phyloP scores from a whole-genome alignment of 2,113 vertebrate genomes.

The Lepus timidus region DNA sequence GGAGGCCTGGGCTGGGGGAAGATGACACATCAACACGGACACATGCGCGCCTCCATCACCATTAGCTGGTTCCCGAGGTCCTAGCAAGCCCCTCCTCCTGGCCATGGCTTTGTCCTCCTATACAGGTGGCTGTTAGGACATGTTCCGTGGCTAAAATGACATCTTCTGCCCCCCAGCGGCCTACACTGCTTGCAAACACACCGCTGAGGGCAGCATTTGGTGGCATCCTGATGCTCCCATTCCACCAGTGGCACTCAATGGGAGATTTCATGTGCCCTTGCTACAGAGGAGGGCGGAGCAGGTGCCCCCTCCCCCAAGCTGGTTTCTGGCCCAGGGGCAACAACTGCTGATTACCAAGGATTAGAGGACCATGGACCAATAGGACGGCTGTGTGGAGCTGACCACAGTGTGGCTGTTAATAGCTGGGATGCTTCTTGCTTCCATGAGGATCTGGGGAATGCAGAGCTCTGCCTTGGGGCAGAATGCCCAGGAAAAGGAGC shows the following conservation, averaged over 20 bases:
- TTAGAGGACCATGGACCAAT: not conserved
- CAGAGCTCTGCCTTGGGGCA: not conserved
- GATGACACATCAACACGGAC: not conserved
- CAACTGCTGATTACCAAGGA: not conserved
- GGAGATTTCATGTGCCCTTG: not conserved
- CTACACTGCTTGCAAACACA: too few species aligned
- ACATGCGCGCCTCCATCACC: not conserved
- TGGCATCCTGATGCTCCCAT: not conserved
- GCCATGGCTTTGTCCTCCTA: fast-evolving
- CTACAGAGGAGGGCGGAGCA: not conserved
- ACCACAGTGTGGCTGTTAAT: not conserved
- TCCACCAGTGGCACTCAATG: not conserved
- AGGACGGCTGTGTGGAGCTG: not conserved
- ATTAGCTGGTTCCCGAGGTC: not conserved
- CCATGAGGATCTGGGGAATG: fast-evolving
- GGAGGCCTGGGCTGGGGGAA: too few species aligned
- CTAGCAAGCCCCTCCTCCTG: not conserved
- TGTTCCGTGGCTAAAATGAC: fast-evolving
- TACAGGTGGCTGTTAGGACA: not conserved
- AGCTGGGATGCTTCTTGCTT: fast-evolving
- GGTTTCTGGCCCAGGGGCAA: not conserved
- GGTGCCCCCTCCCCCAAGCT: fast-evolving
- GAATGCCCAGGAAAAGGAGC: not conserved
- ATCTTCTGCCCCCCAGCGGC: not conserved
- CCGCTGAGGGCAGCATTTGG: fast-evolving